These are phyloP conservation scores for Platorchestia sp. DNA, from an alignment of 1,140 invertebrate genomes.

Conservation along the genomic window DNA sequence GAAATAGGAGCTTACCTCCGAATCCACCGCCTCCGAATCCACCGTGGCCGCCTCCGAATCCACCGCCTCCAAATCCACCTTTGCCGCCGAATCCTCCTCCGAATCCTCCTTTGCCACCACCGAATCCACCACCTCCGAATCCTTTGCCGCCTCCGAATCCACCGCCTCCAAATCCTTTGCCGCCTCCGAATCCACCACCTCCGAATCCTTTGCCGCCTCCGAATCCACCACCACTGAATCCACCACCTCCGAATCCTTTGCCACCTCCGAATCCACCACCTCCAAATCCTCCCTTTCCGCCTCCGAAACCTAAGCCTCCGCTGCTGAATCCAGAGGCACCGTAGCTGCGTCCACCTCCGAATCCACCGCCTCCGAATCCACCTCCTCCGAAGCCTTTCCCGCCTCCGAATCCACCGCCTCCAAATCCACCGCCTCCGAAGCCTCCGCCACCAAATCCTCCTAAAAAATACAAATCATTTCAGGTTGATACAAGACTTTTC, in stretches of 20 bases:
- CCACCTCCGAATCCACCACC: not conserved
- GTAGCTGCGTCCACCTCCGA: not conserved
- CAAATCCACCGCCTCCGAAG: not conserved
- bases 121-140: constrained; percentile 16
- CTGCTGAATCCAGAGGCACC: constrained; percentile 5
- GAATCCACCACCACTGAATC: too few relatives aligned
- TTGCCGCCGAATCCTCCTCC: not conserved
- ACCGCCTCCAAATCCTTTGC: too few relatives aligned
- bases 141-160: too few relatives aligned
- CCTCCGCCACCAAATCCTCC: not conserved
- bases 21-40: too few relatives aligned
- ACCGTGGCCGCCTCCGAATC: too few relatives aligned
- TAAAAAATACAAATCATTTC: not conserved
- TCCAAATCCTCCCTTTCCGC: constrained; percentile 8
- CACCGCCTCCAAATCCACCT: not conserved
- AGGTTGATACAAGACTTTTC: too few relatives aligned
- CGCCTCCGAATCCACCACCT: too few relatives aligned
- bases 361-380: not conserved
- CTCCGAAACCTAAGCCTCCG: constrained; percentile 4
- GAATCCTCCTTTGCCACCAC: not conserved
- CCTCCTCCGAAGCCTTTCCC: not conserved
- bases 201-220: too few relatives aligned
- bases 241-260: too few relatives aligned
- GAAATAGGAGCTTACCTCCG: not conserved
- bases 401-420: not conserved